Percentiles rank a stretch among this genome's conserved stretches.
Evolutionary conservation across 92 coral and sea anemone genomes (phyloP).

Genomic region (Scolanthus callimorphus): DNA sequence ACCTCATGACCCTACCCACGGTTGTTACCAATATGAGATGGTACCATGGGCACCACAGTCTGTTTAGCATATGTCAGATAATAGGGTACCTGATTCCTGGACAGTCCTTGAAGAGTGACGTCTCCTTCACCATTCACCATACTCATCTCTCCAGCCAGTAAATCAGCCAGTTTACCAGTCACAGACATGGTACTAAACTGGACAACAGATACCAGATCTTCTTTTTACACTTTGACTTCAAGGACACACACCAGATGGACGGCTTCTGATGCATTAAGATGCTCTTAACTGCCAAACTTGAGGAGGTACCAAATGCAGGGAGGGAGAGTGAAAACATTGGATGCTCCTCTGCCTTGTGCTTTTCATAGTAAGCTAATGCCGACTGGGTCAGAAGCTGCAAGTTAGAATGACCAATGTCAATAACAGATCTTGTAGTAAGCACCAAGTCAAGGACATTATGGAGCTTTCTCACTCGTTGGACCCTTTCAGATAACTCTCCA

Average conservation of each 20-base stretch:
- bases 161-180: slow-evolving; percentile 5
- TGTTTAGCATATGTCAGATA: slow-evolving; percentile 62
- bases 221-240: slow-evolving; percentile 56
- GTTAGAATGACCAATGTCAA: slow-evolving; percentile 68
- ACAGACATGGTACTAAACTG: slow-evolving; percentile 60
- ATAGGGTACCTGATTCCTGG: slow-evolving; percentile 41
- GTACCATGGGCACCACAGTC: slow-evolving; percentile 26
- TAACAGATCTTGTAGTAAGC: slow-evolving; percentile 64
- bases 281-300: slow-evolving; percentile 75
- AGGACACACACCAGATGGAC: slow-evolving; percentile 73
- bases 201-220: slow-evolving; percentile 47
- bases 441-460: slow-evolving; percentile 83
- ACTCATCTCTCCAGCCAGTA: slow-evolving; percentile 24
- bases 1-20: too few relatives aligned
- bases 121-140: slow-evolving; percentile 44
- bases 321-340: slow-evolving; percentile 91
- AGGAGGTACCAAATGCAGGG: slow-evolving; percentile 84
- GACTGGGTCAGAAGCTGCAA: slow-evolving; percentile 73
- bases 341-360: slow-evolving; percentile 39
- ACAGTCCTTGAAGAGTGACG: slow-evolving; percentile 16
- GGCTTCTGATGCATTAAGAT: slow-evolving; percentile 64
- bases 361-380: slow-evolving; percentile 69
- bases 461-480: slow-evolving; percentile 70
- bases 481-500: slow-evolving; percentile 33
- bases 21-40: too few relatives aligned